A percentile compares a stretch with the other conserved stretches of the same genome.
Evolutionary conservation across 2,113 vertebrate genomes (phyloP).

Genomic region (Notothenia coriiceps): DNA sequence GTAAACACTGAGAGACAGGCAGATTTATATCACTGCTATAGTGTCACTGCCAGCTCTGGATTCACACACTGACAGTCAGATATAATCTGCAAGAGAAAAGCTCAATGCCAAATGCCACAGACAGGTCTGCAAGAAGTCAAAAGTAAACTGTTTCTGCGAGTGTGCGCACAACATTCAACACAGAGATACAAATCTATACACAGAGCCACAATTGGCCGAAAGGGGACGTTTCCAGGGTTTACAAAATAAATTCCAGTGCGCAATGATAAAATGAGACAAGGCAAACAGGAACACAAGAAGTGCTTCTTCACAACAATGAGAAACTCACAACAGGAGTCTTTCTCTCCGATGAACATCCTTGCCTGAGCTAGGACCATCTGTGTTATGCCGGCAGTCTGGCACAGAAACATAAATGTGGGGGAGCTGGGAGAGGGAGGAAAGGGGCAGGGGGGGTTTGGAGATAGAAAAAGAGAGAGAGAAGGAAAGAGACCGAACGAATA

Average conservation of each 20-base stretch:
- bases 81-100: slow-evolving; percentile 64
- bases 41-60: slow-evolving; percentile 32
- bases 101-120: slow-evolving; percentile 62
- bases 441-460: slow-evolving; percentile 1
- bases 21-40: slow-evolving; percentile 23
- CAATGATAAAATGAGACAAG: slow-evolving; percentile 28
- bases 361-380: slow-evolving; percentile 71
- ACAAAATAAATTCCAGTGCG: slow-evolving; percentile 28
- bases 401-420: slow-evolving; percentile 50
- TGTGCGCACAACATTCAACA: slow-evolving; percentile 25
- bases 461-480: slow-evolving; percentile 14
- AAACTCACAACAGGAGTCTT: slow-evolving; percentile 52
- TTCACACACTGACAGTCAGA: slow-evolving; percentile 50
- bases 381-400: slow-evolving; percentile 67
- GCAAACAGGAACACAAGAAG: slow-evolving; percentile 42
- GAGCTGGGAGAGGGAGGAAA: slow-evolving; percentile 50
- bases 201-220: slow-evolving; percentile 46
- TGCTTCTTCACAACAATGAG: slow-evolving; percentile 42
- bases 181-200: slow-evolving; percentile 40
- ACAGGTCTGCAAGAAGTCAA: slow-evolving; percentile 45
- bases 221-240: slow-evolving; percentile 50
- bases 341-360: slow-evolving; percentile 69
- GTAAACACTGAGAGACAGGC: slow-evolving; percentile 21
- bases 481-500: slow-evolving; percentile 35
- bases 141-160: slow-evolving; percentile 34